Evolutionary conservation across 2,797 vertebrate species (phyloP), one percentile per base, ranked within the genome.

Genomic region (Macrochelys suwanniensis): DNA sequence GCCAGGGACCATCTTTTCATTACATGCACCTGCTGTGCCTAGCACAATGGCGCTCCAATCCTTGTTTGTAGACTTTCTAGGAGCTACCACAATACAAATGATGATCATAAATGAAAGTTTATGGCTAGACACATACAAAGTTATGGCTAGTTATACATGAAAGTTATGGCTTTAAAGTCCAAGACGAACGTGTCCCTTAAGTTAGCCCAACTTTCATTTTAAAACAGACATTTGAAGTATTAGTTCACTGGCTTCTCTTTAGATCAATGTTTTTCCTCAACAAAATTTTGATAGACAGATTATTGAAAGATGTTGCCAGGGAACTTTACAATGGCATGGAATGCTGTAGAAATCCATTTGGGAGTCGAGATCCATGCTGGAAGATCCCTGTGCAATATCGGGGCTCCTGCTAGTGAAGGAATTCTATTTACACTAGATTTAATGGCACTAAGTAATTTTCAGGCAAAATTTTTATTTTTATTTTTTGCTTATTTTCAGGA

Each of bases 401-500:
- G 81, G 59, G 11, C 82, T 77, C 81, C 25, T 65, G 81, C 10
- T 59, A 17, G 31, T 3, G 37, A 28, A 19, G 11, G 11, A 37
- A 37, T 82, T 50, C 28, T 19, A 42, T 28, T 56, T 23, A n/a
- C 19, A 53, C 5, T 50, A 49, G 2, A 9, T 47, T 89, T 54
- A 25, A 59, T 45, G 59, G 33, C 37, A 74, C 31, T 57, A 54
- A 54, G 23, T 6, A 0, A 65, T 85, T 83, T 53, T 31, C 28
- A 31, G 28, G 57, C 26, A 59, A 88, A 78, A 88, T 57, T 28
- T 0, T 2, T 5, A 7, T 89, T 68, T 89, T 90, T 53, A 49
- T 49, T 53, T 51, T 53, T 53, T 53, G 85, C 56, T 96, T 84
- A 28, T 95, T 78, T 95, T 91, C 97, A 99, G 99, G 99, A 99